phyloP scores from a whole-genome alignment of 1,140 invertebrate species.

The Microplitis demolitor region DNA sequence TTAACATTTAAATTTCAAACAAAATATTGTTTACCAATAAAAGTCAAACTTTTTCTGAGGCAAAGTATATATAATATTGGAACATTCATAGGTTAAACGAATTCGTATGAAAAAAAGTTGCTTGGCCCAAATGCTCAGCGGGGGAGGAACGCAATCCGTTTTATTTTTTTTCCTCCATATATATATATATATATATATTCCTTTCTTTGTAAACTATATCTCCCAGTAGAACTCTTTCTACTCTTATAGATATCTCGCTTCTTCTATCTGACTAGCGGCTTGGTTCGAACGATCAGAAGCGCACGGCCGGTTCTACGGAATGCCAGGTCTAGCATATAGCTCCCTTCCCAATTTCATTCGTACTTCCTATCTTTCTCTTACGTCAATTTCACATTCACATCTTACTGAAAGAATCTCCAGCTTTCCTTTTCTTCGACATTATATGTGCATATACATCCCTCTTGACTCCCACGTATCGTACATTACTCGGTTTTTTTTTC shows the following conservation, averaged over 20 bases:
- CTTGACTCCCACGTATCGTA: not conserved
- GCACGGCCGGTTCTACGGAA: conserved; percentile 30
- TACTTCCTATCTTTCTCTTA: conserved; percentile 16
- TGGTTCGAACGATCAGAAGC: conserved; percentile 24
- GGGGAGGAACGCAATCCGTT: not conserved
- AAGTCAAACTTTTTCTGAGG: no score
- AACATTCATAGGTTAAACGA: not conserved
- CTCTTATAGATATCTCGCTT: not conserved
- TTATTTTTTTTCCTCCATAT: not conserved
- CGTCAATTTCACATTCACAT: not conserved
- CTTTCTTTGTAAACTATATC: not conserved
- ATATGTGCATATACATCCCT: not conserved
- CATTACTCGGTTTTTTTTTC: no score
- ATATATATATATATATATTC: no score
- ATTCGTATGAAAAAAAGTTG: not conserved
- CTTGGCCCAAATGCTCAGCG: not conserved
- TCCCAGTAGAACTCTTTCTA: not conserved
- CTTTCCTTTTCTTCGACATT: not conserved
- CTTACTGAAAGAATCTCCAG: conserved; percentile 1
- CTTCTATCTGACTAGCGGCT: conserved; percentile 11
- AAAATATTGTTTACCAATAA: no score
- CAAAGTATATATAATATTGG: no score
- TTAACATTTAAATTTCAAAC: no score
- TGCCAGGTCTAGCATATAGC: conserved; percentile 30
- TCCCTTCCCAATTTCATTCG: conserved; percentile 25